Percentiles rank a stretch among this genome's conserved stretches.
These are phyloP conservation scores for Lochmaea capreae DNA, from an alignment of 2,888 invertebrate species.

Conservation along the genomic window DNA sequence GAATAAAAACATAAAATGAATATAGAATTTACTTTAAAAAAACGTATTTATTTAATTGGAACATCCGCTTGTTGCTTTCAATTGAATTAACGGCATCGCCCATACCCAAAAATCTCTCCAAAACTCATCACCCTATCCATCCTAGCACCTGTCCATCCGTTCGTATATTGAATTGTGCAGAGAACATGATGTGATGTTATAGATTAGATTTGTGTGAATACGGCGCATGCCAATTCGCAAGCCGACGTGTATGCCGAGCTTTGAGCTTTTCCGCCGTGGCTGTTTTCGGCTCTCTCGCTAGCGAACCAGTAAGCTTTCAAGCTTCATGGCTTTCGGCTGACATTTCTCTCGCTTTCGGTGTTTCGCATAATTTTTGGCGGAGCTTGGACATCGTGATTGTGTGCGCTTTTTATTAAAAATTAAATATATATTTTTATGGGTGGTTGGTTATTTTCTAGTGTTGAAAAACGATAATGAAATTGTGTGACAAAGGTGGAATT, in stretches of 20 bases:
- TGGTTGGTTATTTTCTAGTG: not conserved
- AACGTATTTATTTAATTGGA: not conserved
- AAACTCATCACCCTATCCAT: conserved; percentile 35
- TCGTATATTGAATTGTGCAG: conserved; percentile 54
- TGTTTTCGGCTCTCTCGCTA: conserved; percentile 16
- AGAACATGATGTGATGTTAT: conserved; percentile 61
- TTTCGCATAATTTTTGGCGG: conserved; percentile 11
- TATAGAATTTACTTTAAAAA: not conserved
- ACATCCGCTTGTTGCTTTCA: conserved; percentile 31
- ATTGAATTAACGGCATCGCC: conserved; percentile 30
- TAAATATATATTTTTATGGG: not conserved
- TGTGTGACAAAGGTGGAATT: conserved; percentile 15
- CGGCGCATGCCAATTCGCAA: conserved; percentile 62
- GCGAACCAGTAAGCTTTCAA: conserved; percentile 58
- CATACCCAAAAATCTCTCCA: conserved; percentile 27
- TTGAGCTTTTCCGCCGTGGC: conserved; percentile 45
- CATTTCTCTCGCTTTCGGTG: conserved; percentile 31
- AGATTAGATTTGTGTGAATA: conserved; percentile 62
- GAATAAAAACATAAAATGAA: not conserved
- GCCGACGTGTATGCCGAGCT: conserved; percentile 54
- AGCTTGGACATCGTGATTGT: conserved; percentile 26
- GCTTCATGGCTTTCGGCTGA: conserved; percentile 55
- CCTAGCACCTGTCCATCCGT: conserved; percentile 48
- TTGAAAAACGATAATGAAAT: not conserved
- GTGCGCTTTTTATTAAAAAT: not conserved